These are phyloP conservation scores for Sialis lutaria DNA, from an alignment of 2,888 invertebrate species.

Conservation along the genomic window DNA sequence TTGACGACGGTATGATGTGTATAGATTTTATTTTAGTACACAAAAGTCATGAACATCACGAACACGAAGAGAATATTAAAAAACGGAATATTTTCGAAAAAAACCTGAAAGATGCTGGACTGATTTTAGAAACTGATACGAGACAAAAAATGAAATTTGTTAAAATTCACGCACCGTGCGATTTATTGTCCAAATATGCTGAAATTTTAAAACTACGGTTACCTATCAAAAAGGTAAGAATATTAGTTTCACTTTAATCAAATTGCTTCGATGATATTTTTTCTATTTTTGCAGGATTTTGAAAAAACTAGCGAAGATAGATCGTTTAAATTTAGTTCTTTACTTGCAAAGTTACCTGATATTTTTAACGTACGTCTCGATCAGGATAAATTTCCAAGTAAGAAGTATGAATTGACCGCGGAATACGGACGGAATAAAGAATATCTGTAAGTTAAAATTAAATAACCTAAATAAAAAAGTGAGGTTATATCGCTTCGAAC, in stretches of 20 bases:
- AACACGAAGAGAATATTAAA: slow-evolving; percentile 19
- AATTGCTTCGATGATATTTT: background rate
- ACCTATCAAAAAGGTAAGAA: slow-evolving; percentile 50
- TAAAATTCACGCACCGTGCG: slow-evolving; percentile 55
- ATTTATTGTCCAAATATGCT: slow-evolving; percentile 52
- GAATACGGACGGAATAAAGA: slow-evolving; percentile 53
- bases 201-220: slow-evolving; percentile 61
- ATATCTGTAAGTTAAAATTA: slow-evolving; percentile 40
- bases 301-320: slow-evolving; percentile 22
- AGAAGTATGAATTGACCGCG: slow-evolving; percentile 43
- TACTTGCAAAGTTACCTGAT: slow-evolving; percentile 13
- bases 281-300: slow-evolving; percentile 21
- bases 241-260: background rate
- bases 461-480: background rate
- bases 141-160: slow-evolving; percentile 46
- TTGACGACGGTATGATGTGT: slow-evolving; percentile 30
- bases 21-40: slow-evolving; percentile 49
- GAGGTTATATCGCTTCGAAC: background rate
- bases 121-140: slow-evolving; percentile 40
- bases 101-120: slow-evolving; percentile 40
- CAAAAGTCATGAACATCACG: slow-evolving; percentile 14
- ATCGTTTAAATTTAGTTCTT: slow-evolving; percentile 15
- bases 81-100: slow-evolving; percentile 38
- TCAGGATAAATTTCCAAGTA: slow-evolving; percentile 38
- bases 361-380: slow-evolving; percentile 37